Percentiles rank a stretch among this genome's conserved stretches.
These are phyloP conservation scores for Furnarius figulus DNA, from an alignment of 2,113 vertebrate genomes.

Conservation along the genomic window DNA sequence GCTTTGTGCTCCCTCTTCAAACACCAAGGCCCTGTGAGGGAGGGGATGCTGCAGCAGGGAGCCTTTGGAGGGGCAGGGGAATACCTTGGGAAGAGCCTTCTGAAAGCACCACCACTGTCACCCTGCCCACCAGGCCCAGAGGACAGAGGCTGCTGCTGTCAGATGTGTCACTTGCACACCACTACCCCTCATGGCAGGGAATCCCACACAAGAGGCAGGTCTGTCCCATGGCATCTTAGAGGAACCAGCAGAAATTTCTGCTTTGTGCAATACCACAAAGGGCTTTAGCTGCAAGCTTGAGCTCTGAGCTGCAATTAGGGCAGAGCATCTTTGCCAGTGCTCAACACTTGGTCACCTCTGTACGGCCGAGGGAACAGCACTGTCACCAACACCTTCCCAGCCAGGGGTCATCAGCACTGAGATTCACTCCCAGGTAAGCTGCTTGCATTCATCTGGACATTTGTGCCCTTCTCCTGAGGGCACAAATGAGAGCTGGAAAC, in stretches of 20 bases:
- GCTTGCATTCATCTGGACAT: fast-evolving
- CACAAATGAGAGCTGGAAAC: neutral
- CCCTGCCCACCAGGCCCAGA: fast-evolving
- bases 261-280: neutral
- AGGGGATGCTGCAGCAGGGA: neutral
- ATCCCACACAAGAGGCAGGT: neutral
- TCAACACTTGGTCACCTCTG: neutral
- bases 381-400: neutral
- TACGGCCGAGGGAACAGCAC: neutral
- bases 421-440: neutral
- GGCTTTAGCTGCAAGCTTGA: neutral
- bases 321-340: neutral
- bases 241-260: neutral
- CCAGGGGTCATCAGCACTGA: neutral
- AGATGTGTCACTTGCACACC: neutral
- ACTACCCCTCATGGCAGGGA: fast-evolving
- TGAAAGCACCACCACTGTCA: neutral
- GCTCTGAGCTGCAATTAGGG: neutral
- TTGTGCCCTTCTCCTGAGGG: neutral
- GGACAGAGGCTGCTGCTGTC: neutral
- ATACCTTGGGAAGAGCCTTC: neutral
- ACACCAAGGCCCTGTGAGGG: neutral
- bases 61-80: neutral
- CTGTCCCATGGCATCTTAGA: neutral
- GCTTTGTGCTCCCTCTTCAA: neutral